Percentiles rank a stretch among this genome's conserved stretches.
Conservation (phyloP, 2,113 vertebrate species). For the Vombatus ursinus region DNA sequence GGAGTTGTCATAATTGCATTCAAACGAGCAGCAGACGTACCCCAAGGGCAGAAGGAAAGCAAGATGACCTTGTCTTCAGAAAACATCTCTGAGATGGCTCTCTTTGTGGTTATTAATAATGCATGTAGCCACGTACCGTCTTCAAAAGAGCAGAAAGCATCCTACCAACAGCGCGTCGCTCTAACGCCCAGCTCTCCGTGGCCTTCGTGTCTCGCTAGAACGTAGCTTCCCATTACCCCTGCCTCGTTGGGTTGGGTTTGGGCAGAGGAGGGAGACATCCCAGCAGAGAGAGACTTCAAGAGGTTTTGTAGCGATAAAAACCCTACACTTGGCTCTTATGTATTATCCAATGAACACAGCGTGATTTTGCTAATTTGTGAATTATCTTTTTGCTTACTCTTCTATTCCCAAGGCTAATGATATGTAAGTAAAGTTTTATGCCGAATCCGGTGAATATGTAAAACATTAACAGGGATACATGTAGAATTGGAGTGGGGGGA, state of each 20-base stretch:
- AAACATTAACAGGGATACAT: background rate
- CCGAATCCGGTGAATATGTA: background rate
- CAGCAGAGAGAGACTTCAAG: conserved; percentile 14
- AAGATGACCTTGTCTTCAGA: background rate
- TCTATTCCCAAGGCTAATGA: background rate
- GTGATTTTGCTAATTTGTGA: background rate
- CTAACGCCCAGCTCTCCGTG: background rate
- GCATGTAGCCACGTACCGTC: background rate
- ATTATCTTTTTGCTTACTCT: background rate
- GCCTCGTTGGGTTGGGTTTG: background rate
- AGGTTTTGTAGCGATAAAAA: background rate
- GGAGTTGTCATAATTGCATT: background rate
- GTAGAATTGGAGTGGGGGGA: background rate
- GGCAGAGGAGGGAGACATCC: background rate
- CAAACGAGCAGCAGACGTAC: background rate
- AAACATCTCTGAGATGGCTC: background rate
- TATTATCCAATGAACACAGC: background rate
- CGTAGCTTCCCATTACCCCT: background rate
- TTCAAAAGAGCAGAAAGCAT: background rate
- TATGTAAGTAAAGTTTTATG: conserved; percentile 16
- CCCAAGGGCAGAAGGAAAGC: background rate
- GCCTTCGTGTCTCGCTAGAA: background rate
- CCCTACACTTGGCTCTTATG: background rate
- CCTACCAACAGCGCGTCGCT: background rate
- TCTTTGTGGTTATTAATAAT: background rate